These are phyloP conservation scores for Pediacus dermestoides DNA, from an alignment of 2,888 invertebrate genomes.

Conservation along the genomic window DNA sequence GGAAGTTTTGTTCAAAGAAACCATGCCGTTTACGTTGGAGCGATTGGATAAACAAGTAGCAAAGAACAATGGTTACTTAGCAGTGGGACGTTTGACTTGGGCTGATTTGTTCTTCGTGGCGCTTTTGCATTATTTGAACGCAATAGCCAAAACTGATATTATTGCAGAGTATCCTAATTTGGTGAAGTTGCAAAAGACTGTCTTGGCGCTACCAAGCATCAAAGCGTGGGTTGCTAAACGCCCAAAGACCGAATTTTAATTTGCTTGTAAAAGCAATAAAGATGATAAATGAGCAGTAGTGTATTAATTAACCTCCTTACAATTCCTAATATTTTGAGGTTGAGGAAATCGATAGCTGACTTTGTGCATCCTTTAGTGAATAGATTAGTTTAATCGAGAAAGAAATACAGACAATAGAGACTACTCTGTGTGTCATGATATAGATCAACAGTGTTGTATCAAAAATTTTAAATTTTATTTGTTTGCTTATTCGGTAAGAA, in stretches of 20 bases:
- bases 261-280: too few relatives aligned
- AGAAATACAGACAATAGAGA: too few relatives aligned
- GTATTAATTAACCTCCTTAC: too few relatives aligned
- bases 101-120: constrained; percentile 62
- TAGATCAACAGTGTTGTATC: too few relatives aligned
- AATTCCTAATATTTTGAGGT: too few relatives aligned
- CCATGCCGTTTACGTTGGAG: background rate
- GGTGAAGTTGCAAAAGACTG: constrained; percentile 54
- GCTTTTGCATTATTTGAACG: constrained; percentile 58
- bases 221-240: constrained; percentile 64
- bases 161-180: constrained; percentile 58
- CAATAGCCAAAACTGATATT: constrained; percentile 55
- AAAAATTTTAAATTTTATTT: too few relatives aligned
- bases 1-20: constrained; percentile 19
- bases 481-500: too few relatives aligned
- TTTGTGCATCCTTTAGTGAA: too few relatives aligned
- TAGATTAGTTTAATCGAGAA: too few relatives aligned
- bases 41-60: constrained; percentile 18
- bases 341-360: too few relatives aligned
- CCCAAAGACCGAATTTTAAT: constrained; percentile 41
- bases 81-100: constrained; percentile 53
- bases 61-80: constrained; percentile 2
- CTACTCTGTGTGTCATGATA: too few relatives aligned
- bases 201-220: constrained; percentile 57
- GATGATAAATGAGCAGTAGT: too few relatives aligned